Percentiles rank a stretch among this genome's conserved stretches.
Conservation (phyloP, 1,140 invertebrate genomes). For the Latrodectus geometricus region DNA sequence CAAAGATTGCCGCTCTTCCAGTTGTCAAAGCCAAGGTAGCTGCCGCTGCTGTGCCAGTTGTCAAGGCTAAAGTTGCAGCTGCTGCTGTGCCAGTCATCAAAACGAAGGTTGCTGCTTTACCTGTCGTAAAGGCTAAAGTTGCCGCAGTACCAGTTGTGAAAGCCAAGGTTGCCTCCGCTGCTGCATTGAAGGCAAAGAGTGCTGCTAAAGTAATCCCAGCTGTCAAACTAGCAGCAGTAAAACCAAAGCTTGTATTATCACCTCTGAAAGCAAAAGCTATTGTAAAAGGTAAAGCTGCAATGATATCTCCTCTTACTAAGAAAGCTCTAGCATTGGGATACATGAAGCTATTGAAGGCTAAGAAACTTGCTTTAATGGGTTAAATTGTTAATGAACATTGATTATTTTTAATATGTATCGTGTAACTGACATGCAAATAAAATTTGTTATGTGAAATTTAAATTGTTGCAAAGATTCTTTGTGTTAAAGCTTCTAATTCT, state of each 20-base stretch:
- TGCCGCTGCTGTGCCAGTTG: neutral
- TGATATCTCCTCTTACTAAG: slow-evolving; percentile 43
- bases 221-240: slow-evolving; percentile 1
- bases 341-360: slow-evolving; percentile 49
- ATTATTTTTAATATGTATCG: too few species aligned
- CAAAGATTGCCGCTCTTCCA: slow-evolving; percentile 4
- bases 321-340: slow-evolving; percentile 46
- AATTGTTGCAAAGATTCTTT: too few species aligned
- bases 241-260: neutral
- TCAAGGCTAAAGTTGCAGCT: neutral
- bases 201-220: neutral
- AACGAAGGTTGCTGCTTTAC: neutral
- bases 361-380: slow-evolving; percentile 40
- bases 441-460: too few species aligned
- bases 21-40: slow-evolving; percentile 9
- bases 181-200: slow-evolving; percentile 14
- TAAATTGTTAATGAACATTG: neutral
- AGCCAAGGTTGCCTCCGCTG: slow-evolving; percentile 1
- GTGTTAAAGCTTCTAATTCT: too few species aligned
- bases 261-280: slow-evolving; percentile 11
- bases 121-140: slow-evolving; percentile 27
- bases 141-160: slow-evolving; percentile 8
- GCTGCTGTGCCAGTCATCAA: neutral
- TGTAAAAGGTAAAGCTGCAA: slow-evolving; percentile 30
- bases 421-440: too few species aligned